phyloP scores from a whole-genome alignment of 2,888 invertebrate species.

The Blomia tropicalis region DNA sequence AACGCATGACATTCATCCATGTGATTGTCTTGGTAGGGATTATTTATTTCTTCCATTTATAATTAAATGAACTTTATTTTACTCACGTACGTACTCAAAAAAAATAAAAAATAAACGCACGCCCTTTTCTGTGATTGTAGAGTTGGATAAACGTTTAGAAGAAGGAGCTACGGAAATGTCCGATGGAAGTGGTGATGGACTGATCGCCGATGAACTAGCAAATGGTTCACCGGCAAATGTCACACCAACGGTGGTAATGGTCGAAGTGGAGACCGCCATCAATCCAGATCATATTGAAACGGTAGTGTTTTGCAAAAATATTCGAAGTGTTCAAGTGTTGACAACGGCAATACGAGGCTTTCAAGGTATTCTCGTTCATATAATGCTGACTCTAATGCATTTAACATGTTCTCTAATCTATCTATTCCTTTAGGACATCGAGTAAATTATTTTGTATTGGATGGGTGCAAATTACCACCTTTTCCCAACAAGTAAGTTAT shows the following conservation, averaged over 20 bases:
- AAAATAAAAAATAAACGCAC: no score
- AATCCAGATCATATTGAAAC: conserved; percentile 28
- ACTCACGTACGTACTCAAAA: background rate
- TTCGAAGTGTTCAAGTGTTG: conserved; percentile 28
- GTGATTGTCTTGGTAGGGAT: conserved; percentile 27
- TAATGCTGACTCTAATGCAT: no score
- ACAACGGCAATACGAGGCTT: conserved; percentile 30
- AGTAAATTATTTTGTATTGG: conserved; percentile 27
- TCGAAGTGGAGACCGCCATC: conserved; percentile 13
- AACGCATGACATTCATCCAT: conserved; percentile 29
- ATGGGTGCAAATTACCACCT: conserved; percentile 30
- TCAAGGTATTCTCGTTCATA: conserved; percentile 21
- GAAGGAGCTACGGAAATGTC: conserved; percentile 2
- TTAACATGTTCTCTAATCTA: background rate
- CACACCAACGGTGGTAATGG: conserved; percentile 16
- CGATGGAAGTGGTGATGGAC: conserved; percentile 19
- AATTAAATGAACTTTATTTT: background rate
- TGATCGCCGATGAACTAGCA: no score
- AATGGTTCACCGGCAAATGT: background rate
- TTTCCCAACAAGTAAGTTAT: conserved; percentile 28
- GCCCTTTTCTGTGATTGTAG: background rate
- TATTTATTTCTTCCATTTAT: background rate
- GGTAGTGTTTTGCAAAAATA: conserved; percentile 30
- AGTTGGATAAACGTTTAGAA: conserved; percentile 22
- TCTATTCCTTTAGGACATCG: conserved; percentile 1